A percentile compares a stretch with the other conserved stretches of the same genome.
Conservation (phyloP, 2,888 invertebrate species). For the Rotaria sp. region DNA sequence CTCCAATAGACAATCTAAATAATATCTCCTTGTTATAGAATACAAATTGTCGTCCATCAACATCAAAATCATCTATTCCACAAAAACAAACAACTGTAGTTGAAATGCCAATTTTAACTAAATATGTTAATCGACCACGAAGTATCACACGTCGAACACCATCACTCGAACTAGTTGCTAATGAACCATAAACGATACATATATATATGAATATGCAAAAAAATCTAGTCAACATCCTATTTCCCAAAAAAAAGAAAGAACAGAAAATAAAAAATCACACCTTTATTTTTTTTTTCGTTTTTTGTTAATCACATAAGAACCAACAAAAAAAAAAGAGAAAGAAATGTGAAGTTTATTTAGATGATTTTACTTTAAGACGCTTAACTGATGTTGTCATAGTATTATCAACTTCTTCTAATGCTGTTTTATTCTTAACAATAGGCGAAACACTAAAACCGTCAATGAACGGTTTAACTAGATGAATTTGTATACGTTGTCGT, state of each 20-base stretch:
- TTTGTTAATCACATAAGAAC: neutral
- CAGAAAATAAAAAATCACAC: neutral
- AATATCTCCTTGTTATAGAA: neutral
- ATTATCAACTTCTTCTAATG: neutral
- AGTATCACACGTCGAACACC: neutral
- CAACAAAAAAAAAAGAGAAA: neutral
- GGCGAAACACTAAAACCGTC: conserved; percentile 4
- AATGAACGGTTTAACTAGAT: conserved; percentile 32
- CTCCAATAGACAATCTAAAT: neutral
- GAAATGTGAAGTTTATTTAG: neutral
- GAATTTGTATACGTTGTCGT: conserved; percentile 37
- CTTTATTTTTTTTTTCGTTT: neutral
- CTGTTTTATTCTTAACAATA: neutral
- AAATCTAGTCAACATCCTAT: neutral
- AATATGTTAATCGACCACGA: conserved; percentile 9
- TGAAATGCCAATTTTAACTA: neutral
- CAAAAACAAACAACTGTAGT: neutral
- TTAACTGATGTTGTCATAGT: neutral
- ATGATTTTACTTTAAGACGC: conserved; percentile 4
- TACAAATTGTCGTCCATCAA: neutral
- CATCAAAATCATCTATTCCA: neutral
- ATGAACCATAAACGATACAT: neutral
- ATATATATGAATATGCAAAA: neutral
- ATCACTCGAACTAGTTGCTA: neutral
- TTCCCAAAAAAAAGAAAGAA: neutral